Base-by-base conservation (phyloP, 2,888 invertebrate genomes). In the Cosmorhoe ocellata region DNA sequence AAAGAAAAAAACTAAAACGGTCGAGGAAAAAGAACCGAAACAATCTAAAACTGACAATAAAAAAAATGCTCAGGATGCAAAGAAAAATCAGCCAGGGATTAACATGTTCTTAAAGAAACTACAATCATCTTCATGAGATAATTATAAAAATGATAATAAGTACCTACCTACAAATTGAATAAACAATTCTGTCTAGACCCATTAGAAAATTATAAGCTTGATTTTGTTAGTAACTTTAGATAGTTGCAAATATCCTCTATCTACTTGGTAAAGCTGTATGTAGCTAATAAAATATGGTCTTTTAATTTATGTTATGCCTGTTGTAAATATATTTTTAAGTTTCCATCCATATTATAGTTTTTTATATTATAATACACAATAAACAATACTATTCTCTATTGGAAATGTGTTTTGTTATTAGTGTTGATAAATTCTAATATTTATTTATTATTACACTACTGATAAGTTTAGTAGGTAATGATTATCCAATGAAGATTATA, bases 81-180 rank as follows among this genome's bases (percentile, higher is more conserved):
- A 81, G 61, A 87, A 85, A 61, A 85, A 81, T 66, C 90, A 90
- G 52, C 84, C 79, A 0, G 88, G 82, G 39, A 90, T 90, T 50
- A 89, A 90, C 62, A 67, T 79, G 41, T 90, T 89, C 68, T 75
- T 90, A 59, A 83, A 78, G 33, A 89, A 88, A 71, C 59, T 82
- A 40, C 76, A 74, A 59, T 64, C 71, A 7, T 41, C 18, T 8
- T 18, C 10, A n/a, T 30, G 11, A 22, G 24, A 12, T 36, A 11
- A 2, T 11, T 11, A 26, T 26, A 2, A 26, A 10, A 2, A 26
- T 8, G 3, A 37, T 12, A 27, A 26, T 12, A 8, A 6, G 11
- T 11, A 11, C 5, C 3, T 7, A 36, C 3, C 12, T 26, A 26
- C 7, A 24, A 28, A 28, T 28, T 2, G 28, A 27, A 27, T 5